Evolutionary conservation across 2,113 vertebrate species (phyloP).

Genomic region (Eclectus roratus): DNA sequence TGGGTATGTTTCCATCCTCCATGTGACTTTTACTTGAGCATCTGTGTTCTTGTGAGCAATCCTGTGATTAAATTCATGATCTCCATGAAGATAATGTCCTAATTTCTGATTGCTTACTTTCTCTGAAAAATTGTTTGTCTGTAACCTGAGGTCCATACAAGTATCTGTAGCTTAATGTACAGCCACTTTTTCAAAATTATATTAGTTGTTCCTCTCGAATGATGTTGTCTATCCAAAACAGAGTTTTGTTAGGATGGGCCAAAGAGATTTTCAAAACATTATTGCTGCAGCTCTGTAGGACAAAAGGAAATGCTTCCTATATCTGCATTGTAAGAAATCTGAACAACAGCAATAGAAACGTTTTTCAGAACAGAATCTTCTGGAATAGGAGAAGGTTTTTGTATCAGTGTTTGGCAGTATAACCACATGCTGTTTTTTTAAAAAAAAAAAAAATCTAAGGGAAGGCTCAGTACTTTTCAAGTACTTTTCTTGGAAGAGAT

Average conservation of each 20-base stretch:
- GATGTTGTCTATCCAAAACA: background rate
- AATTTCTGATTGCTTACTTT: constrained; percentile 1
- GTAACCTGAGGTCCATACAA: background rate
- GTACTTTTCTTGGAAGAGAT: background rate
- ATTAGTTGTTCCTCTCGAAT: background rate
- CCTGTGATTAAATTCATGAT: constrained; percentile 3
- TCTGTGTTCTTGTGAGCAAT: constrained; percentile 21
- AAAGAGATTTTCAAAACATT: background rate
- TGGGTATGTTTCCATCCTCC: background rate
- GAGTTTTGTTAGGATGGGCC: background rate
- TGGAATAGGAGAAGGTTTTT: background rate
- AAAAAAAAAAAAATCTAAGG: background rate
- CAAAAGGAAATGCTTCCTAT: background rate
- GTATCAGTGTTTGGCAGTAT: background rate
- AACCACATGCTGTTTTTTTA: background rate
- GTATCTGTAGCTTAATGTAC: background rate
- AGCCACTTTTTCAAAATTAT: background rate
- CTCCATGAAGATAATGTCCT: background rate
- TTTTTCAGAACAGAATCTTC: background rate
- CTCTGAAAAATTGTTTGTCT: background rate
- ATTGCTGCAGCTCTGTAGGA: background rate
- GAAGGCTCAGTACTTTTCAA: background rate
- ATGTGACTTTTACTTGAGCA: background rate
- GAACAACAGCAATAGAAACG: background rate
- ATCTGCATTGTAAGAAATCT: background rate